These are phyloP conservation scores for Halictus quadricinctus DNA, from an alignment of 2,888 invertebrate species.

Conservation along the genomic window DNA sequence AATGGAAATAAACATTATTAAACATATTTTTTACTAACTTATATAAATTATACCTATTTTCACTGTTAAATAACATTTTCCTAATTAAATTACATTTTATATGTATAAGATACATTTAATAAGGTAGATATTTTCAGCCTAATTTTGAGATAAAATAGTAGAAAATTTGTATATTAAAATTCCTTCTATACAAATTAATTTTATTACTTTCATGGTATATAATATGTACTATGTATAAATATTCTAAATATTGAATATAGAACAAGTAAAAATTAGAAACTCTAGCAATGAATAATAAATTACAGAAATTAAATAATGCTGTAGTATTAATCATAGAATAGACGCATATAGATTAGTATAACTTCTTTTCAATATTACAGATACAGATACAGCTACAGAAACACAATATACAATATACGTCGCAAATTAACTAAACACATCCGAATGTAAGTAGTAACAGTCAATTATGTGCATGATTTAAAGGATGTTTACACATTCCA, in stretches of 20 bases:
- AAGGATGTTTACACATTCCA: not conserved
- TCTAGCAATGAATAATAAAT: not conserved
- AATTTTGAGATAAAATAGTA: conserved; percentile 1
- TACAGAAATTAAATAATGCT: not conserved
- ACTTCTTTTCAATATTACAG: not conserved
- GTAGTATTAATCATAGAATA: not conserved
- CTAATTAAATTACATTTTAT: not conserved
- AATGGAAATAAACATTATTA: not conserved
- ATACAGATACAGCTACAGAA: not conserved
- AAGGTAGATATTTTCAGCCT: not conserved
- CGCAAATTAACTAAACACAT: not conserved
- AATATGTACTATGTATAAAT: not conserved
- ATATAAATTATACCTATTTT: not conserved
- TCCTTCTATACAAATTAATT: not conserved
- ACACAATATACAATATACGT: not conserved
- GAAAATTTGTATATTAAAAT: not conserved
- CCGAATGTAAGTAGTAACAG: not conserved
- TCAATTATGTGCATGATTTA: not conserved
- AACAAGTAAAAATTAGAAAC: not conserved
- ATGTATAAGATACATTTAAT: not conserved
- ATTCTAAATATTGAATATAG: not conserved
- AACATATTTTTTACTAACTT: not conserved
- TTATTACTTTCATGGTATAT: not conserved
- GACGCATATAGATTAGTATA: not conserved
- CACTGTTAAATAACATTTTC: not conserved